Conservation (phyloP, 2,888 invertebrate genomes). For the Hydriomena furcata region DNA sequence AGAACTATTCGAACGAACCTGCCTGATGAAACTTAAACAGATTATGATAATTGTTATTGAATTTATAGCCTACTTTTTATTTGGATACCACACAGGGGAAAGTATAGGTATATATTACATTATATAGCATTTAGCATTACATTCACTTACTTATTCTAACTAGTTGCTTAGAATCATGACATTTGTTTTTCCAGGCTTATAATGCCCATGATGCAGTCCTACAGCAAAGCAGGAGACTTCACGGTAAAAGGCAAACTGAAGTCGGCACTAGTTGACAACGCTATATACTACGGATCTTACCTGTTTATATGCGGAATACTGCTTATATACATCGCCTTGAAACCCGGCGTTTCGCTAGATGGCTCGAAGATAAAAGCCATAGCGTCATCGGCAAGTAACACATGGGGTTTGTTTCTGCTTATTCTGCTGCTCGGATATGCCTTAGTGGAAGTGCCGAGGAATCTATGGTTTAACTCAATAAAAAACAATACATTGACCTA, state of each 20-base stretch:
- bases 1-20: too few species aligned
- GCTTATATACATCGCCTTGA: constrained; percentile 96
- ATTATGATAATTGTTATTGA: too few species aligned
- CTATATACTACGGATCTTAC: constrained; percentile 98
- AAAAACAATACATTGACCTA: constrained; percentile 92
- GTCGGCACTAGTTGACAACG: constrained; percentile 97
- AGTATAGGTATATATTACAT: too few species aligned
- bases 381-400: constrained; percentile 98
- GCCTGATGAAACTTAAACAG: too few species aligned
- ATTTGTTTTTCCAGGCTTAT: constrained; percentile 87
- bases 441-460: constrained; percentile 96
- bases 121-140: too few species aligned
- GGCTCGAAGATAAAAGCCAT: constrained; percentile 97
- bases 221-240: constrained; percentile 99
- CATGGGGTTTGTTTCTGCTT: constrained; percentile 98
- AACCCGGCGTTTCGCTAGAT: constrained; percentile 94
- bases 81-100: too few species aligned
- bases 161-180: too few species aligned
- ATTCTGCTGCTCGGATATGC: constrained; percentile 97
- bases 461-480: constrained; percentile 95
- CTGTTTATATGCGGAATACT: constrained; percentile 96
- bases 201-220: constrained; percentile 99
- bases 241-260: constrained; percentile 96
- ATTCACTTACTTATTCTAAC: too few species aligned
- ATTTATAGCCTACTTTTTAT: too few species aligned